Percentiles rank a stretch among this genome's conserved stretches.
Evolutionary conservation across 2,113 vertebrate species (phyloP).

Genomic region (Bostrychus sinensis): DNA sequence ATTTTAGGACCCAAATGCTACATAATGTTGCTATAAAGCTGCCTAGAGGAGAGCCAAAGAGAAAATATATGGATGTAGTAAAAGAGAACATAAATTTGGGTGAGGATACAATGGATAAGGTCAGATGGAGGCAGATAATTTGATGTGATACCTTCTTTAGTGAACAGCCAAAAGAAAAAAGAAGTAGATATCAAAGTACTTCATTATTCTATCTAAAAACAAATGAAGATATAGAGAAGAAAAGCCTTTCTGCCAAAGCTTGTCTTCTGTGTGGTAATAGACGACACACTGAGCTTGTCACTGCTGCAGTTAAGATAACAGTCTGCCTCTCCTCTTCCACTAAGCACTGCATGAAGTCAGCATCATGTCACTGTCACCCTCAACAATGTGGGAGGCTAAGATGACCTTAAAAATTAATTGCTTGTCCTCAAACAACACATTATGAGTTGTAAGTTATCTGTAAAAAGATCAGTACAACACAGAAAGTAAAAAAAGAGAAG

Average conservation of each 20-base stretch:
- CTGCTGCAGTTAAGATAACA: constrained; percentile 16
- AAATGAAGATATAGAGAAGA: background rate
- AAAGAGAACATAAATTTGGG: too few species aligned
- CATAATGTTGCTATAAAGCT: too few species aligned
- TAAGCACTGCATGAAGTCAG: constrained; percentile 13
- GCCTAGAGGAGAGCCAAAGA: too few species aligned
- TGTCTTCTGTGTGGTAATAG: constrained; percentile 17
- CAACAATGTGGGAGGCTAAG: constrained; percentile 7
- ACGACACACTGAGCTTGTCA: constrained; percentile 24
- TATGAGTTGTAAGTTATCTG: background rate
- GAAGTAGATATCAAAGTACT: background rate
- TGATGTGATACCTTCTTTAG: too few species aligned
- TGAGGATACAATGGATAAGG: too few species aligned
- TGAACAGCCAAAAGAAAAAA: too few species aligned
- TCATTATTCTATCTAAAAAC: constrained; percentile 1
- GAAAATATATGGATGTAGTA: too few species aligned
- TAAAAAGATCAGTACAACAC: too few species aligned
- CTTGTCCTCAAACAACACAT: constrained; percentile 26
- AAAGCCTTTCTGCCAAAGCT: constrained; percentile 13
- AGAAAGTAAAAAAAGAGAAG: background rate
- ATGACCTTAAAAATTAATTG: constrained; percentile 19
- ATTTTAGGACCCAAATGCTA: too few species aligned
- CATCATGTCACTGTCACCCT: constrained; percentile 14
- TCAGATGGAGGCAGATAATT: too few species aligned
- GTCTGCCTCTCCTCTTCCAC: background rate